phyloP scores from a whole-genome alignment of 2,797 vertebrate species.

The Brotula barbata region DNA sequence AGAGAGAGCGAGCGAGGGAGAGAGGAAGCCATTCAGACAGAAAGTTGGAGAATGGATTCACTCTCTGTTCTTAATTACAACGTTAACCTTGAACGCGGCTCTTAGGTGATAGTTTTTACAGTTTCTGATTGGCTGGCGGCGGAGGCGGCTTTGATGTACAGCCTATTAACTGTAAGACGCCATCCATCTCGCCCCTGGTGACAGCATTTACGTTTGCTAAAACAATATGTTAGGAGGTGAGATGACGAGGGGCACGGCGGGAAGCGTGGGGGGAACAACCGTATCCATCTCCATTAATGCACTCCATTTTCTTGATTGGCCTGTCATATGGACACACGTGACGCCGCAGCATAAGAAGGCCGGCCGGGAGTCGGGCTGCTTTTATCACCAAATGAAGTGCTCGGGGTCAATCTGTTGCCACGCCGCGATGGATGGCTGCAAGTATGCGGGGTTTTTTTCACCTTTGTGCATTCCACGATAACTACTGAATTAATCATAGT shows the following conservation, averaged over 20 bases:
- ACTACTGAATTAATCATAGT: slow-evolving; percentile 54
- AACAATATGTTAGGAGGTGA: slow-evolving; percentile 73
- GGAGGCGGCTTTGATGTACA: slow-evolving; percentile 61
- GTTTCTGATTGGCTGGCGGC: slow-evolving; percentile 48
- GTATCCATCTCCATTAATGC: slow-evolving; percentile 75
- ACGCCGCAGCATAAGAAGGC: slow-evolving; percentile 42
- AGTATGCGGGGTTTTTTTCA: slow-evolving; percentile 19
- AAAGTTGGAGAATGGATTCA: slow-evolving; percentile 26
- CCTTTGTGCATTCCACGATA: slow-evolving; percentile 40
- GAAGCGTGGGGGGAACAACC: slow-evolving; percentile 10
- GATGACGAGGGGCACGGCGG: slow-evolving; percentile 60
- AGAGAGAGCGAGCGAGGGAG: slow-evolving; percentile 4
- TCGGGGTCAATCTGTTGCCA: slow-evolving; percentile 55
- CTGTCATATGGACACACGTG: slow-evolving; percentile 68
- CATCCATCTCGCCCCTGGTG: slow-evolving; percentile 62
- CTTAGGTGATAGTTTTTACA: slow-evolving; percentile 42
- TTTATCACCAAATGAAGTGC: slow-evolving; percentile 61
- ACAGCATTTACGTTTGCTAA: slow-evolving; percentile 67
- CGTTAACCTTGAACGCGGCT: slow-evolving; percentile 63
- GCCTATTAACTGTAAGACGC: slow-evolving; percentile 63
- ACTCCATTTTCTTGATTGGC: slow-evolving; percentile 78
- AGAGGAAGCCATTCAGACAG: slow-evolving; percentile 33
- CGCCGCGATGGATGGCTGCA: slow-evolving; percentile 45
- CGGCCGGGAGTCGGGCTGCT: slow-evolving; percentile 55
- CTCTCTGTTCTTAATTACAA: slow-evolving; percentile 18